phyloP scores from a whole-genome alignment of 2,888 invertebrate species.

The Iphiclides podalirius region DNA sequence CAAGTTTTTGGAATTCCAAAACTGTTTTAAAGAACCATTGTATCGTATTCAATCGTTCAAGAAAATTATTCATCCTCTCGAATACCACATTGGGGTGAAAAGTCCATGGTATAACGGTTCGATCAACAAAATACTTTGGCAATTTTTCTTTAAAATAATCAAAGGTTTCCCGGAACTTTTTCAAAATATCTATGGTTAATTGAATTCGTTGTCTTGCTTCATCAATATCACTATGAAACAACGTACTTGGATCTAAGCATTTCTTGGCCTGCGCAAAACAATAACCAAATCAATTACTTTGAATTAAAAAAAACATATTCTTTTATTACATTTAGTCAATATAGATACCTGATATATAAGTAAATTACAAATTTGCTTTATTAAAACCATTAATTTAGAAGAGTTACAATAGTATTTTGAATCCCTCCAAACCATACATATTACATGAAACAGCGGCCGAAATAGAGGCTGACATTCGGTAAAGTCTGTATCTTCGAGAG shows the following conservation, averaged over 20 bases:
- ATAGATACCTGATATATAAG: conserved; percentile 88
- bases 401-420: conserved; percentile 95
- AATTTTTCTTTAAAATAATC: conserved; percentile 86
- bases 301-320: no score
- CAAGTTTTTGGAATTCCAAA: conserved; percentile 95
- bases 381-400: conserved; percentile 91
- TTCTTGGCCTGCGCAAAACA: conserved; percentile 84
- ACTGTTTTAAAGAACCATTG: conserved; percentile 95
- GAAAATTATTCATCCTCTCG: conserved; percentile 87
- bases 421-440: conserved; percentile 94
- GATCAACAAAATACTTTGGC: conserved; percentile 82
- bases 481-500: conserved; percentile 91
- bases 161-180: conserved; percentile 83
- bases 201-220: conserved; percentile 92
- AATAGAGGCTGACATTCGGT: conserved; percentile 89
- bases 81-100: conserved; percentile 92
- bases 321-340: no score
- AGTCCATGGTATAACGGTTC: conserved; percentile 84
- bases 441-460: conserved; percentile 90
- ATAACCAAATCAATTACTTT: background rate
- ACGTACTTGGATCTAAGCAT: conserved; percentile 93
- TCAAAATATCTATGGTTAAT: conserved; percentile 82
- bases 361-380: conserved; percentile 94
- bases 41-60: conserved; percentile 87
- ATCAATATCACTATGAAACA: conserved; percentile 97